Percentiles rank a stretch among this genome's conserved stretches.
Conservation (phyloP, 1,140 invertebrate genomes). For the Prorops nasuta region DNA sequence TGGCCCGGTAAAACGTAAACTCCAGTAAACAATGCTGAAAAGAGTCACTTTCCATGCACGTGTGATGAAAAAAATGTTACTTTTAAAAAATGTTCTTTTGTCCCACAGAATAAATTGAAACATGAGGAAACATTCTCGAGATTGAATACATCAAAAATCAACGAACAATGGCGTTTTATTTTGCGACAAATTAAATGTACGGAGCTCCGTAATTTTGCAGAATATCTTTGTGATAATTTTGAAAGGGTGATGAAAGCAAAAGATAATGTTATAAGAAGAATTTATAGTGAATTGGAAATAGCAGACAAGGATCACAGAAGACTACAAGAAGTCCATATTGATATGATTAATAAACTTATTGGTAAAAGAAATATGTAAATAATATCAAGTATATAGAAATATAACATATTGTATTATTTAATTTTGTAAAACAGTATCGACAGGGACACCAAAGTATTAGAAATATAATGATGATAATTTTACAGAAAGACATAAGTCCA, state of each 20-base stretch:
- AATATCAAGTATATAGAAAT: conserved; percentile 7
- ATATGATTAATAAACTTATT: conserved; percentile 66
- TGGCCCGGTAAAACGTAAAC: no score
- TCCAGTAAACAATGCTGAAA: no score
- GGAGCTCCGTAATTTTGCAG: conserved; percentile 67
- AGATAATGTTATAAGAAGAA: conserved; percentile 62
- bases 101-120: conserved; percentile 76
- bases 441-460: no score
- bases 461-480: neutral
- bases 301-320: conserved; percentile 69
- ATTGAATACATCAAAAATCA: conserved; percentile 78
- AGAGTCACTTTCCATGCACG: no score
- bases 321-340: conserved; percentile 68
- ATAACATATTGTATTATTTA: conserved; percentile 1
- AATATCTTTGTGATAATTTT: conserved; percentile 63
- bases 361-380: conserved; percentile 47
- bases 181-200: conserved; percentile 72
- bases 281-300: conserved; percentile 65
- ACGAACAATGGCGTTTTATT: conserved; percentile 77
- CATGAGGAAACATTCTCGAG: conserved; percentile 75
- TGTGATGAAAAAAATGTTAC: no score
- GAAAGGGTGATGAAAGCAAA: conserved; percentile 64
- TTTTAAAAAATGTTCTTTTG: no score
- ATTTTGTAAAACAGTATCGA: no score
- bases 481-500: conserved; percentile 51